These are phyloP conservation scores for Tetranychus urticae DNA, from an alignment of 1,140 invertebrate genomes.

Conservation along the genomic window DNA sequence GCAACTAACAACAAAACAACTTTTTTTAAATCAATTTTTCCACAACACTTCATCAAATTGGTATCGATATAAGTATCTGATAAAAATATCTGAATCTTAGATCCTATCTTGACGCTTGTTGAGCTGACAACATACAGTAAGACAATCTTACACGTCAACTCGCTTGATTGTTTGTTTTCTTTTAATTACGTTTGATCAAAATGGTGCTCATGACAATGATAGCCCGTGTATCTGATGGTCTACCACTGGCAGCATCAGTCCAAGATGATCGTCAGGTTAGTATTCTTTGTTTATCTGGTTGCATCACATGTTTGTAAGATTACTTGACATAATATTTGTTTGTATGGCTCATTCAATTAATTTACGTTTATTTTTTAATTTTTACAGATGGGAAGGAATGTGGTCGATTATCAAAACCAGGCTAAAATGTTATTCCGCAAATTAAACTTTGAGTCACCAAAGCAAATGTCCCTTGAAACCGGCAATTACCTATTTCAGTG, in stretches of 20 bases:
- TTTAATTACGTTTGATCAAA: background rate
- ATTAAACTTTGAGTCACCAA: conserved; percentile 58
- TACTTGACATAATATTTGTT: no score
- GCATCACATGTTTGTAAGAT: no score
- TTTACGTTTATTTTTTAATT: background rate
- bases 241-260: conserved; percentile 85
- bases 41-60: no score
- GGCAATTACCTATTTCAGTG: conserved; percentile 93
- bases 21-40: no score
- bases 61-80: no score
- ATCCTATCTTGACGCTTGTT: no score
- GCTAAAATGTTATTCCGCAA: conserved; percentile 97
- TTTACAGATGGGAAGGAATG: conserved; percentile 54
- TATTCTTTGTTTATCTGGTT: conserved; percentile 5
- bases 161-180: background rate
- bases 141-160: no score
- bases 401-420: conserved; percentile 95
- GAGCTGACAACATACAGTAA: no score
- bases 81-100: no score
- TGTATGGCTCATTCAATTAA: background rate
- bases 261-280: conserved; percentile 90
- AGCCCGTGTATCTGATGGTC: conserved; percentile 71
- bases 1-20: no score
- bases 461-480: conserved; percentile 81
- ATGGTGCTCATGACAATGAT: conserved; percentile 83